Evolutionary conservation across 37 sponge, comb jelly and placozoan species (phyloP), one percentile per base, ranked within the genome.

Genomic region (Chondrilla cf. caribensis): DNA sequence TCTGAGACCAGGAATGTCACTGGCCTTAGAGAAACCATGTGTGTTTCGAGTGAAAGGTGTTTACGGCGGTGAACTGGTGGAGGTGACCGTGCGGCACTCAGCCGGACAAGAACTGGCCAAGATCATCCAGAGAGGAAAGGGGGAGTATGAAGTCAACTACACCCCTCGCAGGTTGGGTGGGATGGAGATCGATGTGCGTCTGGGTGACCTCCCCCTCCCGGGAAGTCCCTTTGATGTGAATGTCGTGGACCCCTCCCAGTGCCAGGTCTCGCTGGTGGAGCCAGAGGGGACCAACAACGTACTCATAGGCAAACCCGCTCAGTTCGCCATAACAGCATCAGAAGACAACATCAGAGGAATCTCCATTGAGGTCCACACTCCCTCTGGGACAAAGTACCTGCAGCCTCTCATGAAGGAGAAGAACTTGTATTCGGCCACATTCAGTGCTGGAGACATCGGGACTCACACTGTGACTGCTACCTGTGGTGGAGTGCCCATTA

Each of bases 181-280:
- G n/a, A 32, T 73, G 44, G 76, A 73, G 44, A 18, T 73, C 44
- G 38, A 37, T 24, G 44, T 73, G 25, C 41, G 38, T 11, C 25
- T 73, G 76, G 76, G 76, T 40, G 76, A 73, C 3, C 41, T 73
- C 44, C 76, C 76, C 43, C 41, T 73, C 21, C 44, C 41, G 38
- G 95, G 95, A 4, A 87, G 87, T 31, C 95, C 95, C 17, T 91
- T 91, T 55, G 71, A 75, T 14, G 79, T 95, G 42, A 65, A 43
- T n/a, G 90, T 89, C 22, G 82, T 79, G 0, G 94, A 93, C 62
- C 94, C 94, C 1, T 71, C 68, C 58, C 89, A 87, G 44, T 93
- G 93, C 55, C 86, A 83, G 32, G 76, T 93, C 44, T 11, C 44
- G 25, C 41, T 73, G n/a, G 44, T 42, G 19, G 76, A 73, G 25